Percentiles rank a stretch among this genome's conserved stretches.
Evolutionary conservation across 2,797 vertebrate genomes (phyloP).

Genomic region (Chrosomus eos): DNA sequence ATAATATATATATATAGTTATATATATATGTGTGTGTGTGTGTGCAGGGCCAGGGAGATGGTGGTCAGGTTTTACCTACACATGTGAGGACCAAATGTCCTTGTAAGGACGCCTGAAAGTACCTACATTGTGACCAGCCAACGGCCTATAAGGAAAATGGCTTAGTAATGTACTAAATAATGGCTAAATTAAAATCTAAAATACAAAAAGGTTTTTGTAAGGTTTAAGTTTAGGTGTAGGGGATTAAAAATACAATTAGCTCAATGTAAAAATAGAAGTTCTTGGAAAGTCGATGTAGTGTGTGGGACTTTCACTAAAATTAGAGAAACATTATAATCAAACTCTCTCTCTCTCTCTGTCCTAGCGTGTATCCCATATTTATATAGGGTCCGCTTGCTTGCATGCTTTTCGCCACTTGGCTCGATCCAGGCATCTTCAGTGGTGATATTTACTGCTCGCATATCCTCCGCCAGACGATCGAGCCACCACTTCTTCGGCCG

Average conservation of each 20-base stretch:
- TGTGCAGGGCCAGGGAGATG: too few species aligned
- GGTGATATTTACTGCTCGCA: too few species aligned
- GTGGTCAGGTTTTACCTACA: too few species aligned
- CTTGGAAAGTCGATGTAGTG: background rate
- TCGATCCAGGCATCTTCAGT: too few species aligned
- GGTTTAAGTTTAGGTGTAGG: background rate
- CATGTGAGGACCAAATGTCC: too few species aligned
- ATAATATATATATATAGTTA: background rate
- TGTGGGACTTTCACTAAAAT: slow-evolving; percentile 70
- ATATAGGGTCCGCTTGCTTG: too few species aligned
- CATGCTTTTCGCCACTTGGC: too few species aligned
- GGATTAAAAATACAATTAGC: background rate
- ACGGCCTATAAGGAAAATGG: background rate
- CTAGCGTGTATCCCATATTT: too few species aligned
- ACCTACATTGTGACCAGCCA: background rate
- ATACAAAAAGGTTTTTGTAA: background rate
- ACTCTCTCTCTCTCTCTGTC: too few species aligned
- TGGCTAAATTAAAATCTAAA: background rate
- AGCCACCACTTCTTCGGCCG: too few species aligned
- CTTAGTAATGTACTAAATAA: background rate
- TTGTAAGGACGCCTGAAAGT: too few species aligned
- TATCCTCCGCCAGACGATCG: too few species aligned
- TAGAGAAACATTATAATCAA: slow-evolving; percentile 73
- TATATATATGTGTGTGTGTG: background rate
- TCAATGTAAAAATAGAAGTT: background rate